Evolutionary conservation across 2,113 vertebrate genomes (phyloP).

Genomic region (Onychostoma macrolepis): DNA sequence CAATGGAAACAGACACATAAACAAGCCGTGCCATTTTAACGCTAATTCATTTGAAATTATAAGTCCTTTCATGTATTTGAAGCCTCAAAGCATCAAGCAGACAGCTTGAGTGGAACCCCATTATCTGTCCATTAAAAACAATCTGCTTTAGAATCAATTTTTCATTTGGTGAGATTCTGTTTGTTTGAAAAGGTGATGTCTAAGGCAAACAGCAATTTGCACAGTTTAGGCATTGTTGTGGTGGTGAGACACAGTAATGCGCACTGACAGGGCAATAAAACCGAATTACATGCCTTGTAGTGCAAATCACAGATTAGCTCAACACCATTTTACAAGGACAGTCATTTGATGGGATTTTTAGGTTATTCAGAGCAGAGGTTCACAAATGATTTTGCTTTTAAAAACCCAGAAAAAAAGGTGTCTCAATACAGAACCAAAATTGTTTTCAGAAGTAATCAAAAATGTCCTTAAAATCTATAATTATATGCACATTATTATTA

Average conservation of each 20-base stretch:
- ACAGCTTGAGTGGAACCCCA: slow-evolving; percentile 51
- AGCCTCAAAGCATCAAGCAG: slow-evolving; percentile 34
- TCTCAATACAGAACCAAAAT: neutral
- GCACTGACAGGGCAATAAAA: slow-evolving; percentile 43
- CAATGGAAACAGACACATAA: slow-evolving; percentile 44
- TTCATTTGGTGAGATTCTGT: slow-evolving; percentile 25
- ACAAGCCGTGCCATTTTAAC: slow-evolving; percentile 30
- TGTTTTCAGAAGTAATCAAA: neutral
- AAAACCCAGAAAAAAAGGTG: neutral
- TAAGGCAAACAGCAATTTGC: slow-evolving; percentile 46
- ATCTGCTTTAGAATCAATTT: slow-evolving; percentile 51
- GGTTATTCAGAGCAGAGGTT: neutral
- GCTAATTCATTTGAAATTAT: slow-evolving; percentile 50
- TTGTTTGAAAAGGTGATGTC: slow-evolving; percentile 35
- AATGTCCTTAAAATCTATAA: neutral
- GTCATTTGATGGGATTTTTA: slow-evolving; percentile 3
- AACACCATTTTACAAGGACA: slow-evolving; percentile 18
- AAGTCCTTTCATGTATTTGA: slow-evolving; percentile 47
- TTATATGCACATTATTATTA: neutral
- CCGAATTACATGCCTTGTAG: slow-evolving; percentile 36
- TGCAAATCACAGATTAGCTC: slow-evolving; percentile 7
- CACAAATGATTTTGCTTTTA: neutral
- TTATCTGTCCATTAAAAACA: slow-evolving; percentile 54
- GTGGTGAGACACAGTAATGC: slow-evolving; percentile 25
- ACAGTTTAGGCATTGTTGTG: slow-evolving; percentile 41